Percentiles rank a stretch among this genome's conserved stretches.
Evolutionary conservation across 2,888 invertebrate genomes (phyloP).

Genomic region (Cataglyphis albicans): DNA sequence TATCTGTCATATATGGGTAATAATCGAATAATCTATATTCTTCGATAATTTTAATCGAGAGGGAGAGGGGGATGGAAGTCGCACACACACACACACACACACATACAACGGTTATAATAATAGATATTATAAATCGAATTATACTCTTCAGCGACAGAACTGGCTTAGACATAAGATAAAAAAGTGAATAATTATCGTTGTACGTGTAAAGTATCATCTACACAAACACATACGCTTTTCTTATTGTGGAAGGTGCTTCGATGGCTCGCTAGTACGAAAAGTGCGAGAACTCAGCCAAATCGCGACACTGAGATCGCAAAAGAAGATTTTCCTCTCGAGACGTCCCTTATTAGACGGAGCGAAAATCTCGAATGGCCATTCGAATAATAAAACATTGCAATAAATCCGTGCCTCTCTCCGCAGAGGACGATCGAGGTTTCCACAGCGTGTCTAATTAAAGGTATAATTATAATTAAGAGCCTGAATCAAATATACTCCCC

Average conservation of each 20-base stretch:
- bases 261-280: constrained; percentile 61
- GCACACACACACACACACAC: constrained; percentile 18
- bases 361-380: constrained; percentile 45
- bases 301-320: constrained; percentile 41
- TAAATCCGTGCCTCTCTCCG: constrained; percentile 16
- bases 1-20: constrained; percentile 43
- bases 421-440: constrained; percentile 25
- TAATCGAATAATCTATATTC: constrained; percentile 50
- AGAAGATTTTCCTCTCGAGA: constrained; percentile 19
- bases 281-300: constrained; percentile 35
- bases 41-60: constrained; percentile 36
- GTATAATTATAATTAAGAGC: constrained; percentile 31
- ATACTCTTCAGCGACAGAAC: constrained; percentile 41
- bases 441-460: constrained; percentile 41
- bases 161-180: constrained; percentile 45
- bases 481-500: constrained; percentile 16
- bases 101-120: constrained; percentile 32
- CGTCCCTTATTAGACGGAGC: constrained; percentile 9
- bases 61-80: neutral
- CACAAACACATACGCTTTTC: constrained; percentile 81
- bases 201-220: constrained; percentile 59
- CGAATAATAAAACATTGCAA: constrained; percentile 25
- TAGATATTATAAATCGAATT: constrained; percentile 50
- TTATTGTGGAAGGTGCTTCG: constrained; percentile 78
- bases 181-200: constrained; percentile 72